Evolutionary conservation across 1,140 invertebrate genomes (phyloP).

Genomic region (Acromyrmex heyeri): DNA sequence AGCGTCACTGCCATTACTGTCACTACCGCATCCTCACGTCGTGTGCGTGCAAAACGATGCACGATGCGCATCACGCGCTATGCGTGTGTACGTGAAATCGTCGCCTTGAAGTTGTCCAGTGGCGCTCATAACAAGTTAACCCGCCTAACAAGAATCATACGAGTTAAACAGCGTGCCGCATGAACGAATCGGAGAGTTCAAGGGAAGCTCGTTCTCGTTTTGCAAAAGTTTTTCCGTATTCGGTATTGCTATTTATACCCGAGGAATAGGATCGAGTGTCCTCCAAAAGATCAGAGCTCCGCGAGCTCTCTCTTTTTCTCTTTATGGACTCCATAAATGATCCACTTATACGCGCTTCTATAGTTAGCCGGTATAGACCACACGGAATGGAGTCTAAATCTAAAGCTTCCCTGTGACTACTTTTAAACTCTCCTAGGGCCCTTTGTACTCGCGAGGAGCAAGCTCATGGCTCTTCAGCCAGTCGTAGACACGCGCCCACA

Average conservation of each 20-base stretch:
- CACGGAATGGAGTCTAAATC: constrained; percentile 52
- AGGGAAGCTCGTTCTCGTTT: constrained; percentile 1
- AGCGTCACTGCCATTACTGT: constrained; percentile 45
- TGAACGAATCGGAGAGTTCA: constrained; percentile 1
- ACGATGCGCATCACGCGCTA: constrained; percentile 1
- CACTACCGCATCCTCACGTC: constrained; percentile 20
- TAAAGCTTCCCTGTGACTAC: constrained; percentile 27
- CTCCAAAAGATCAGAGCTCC: background rate
- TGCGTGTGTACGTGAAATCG: constrained; percentile 4
- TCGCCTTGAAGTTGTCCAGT: constrained; percentile 39
- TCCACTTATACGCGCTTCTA: constrained; percentile 60
- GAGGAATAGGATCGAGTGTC: constrained; percentile 26
- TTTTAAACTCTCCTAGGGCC: constrained; percentile 50
- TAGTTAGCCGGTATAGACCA: constrained; percentile 68
- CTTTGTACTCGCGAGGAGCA: constrained; percentile 23
- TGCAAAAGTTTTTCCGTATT: constrained; percentile 13
- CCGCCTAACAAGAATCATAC: background rate
- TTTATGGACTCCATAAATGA: constrained; percentile 57
- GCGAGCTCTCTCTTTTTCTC: background rate
- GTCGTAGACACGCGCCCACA: background rate
- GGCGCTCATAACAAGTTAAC: background rate
- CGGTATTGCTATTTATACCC: constrained; percentile 3
- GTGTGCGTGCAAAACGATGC: background rate
- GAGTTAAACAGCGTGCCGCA: background rate
- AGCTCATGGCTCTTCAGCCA: background rate